Evolutionary conservation across 2,888 invertebrate species (phyloP), one percentile per base, ranked within the genome.

Genomic region (Ormia ochracea): DNA sequence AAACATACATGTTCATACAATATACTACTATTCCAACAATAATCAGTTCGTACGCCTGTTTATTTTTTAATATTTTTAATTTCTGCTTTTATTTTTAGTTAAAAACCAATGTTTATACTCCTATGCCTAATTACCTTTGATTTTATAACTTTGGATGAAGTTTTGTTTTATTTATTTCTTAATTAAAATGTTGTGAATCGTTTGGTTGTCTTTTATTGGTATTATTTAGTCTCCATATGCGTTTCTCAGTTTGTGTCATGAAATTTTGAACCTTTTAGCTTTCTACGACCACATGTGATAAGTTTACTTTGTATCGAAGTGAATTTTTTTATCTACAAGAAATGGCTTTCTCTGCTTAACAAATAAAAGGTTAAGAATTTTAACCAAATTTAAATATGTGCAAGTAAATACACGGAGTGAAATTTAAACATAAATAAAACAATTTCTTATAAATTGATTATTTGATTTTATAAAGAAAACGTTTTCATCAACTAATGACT

Each of bases 91-190:
- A n/a, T n/a, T n/a, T n/a, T n/a, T n/a, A n/a, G n/a, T n/a, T n/a
- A n/a, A n/a, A n/a, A n/a, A n/a, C n/a, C n/a, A n/a, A n/a, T n/a
- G n/a, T n/a, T n/a, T n/a, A n/a, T n/a, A n/a, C n/a, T n/a, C n/a
- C n/a, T n/a, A n/a, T n/a, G n/a, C n/a, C n/a, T 41, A 59, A 54
- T 78, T 73, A 26, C 68, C 68, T 73, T 74, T 59, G 43, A 69
- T 56, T 52, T 74, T 61, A 66, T 72, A 41, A 52, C 36, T 59
- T 48, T 48, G 4, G 5, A 17, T 23, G 4, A 14, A 21, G 41
- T 59, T 45, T 7, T 36, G 17, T 76, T 61, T 65, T 54, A 45
- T 52, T 54, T 56, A 48, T 76, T 21, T 26, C 23, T 52, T 68
- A 45, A 10, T 65, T 72, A 54, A 50, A 50, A 33, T 36, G 28